These are phyloP conservation scores for Avahi laniger DNA, from an alignment of 2,797 vertebrate genomes.

Conservation along the genomic window DNA sequence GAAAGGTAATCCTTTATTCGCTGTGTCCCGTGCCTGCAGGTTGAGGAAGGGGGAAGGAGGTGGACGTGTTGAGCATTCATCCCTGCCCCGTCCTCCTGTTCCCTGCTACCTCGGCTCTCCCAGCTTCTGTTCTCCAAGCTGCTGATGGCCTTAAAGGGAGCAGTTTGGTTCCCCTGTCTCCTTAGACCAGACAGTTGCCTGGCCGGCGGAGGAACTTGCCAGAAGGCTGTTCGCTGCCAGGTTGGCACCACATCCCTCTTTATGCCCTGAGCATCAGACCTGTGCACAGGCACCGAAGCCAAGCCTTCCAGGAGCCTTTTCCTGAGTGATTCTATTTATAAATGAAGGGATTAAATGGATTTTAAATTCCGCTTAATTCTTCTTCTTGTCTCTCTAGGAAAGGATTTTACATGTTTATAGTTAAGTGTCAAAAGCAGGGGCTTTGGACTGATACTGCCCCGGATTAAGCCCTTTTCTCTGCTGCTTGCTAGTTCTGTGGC, in stretches of 20 bases:
- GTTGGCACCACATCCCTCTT: background rate
- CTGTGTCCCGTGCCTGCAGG: background rate
- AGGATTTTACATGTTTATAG: background rate
- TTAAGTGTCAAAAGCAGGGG: background rate
- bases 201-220: background rate
- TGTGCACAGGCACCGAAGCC: background rate
- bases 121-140: background rate
- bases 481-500: background rate
- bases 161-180: background rate
- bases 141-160: background rate
- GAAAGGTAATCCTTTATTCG: background rate
- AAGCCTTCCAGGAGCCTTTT: background rate
- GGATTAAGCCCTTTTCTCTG: background rate
- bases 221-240: background rate
- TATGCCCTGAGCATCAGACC: background rate
- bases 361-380: background rate
- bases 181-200: background rate
- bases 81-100: background rate
- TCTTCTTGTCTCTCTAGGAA: background rate
- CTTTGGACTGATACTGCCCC: background rate
- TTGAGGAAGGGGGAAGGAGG: background rate
- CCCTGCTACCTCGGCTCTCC: background rate
- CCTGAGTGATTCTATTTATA: background rate
- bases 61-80: background rate
- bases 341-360: background rate